phyloP scores from a whole-genome alignment of 2,888 invertebrate species.

The Chironomus riparius region DNA sequence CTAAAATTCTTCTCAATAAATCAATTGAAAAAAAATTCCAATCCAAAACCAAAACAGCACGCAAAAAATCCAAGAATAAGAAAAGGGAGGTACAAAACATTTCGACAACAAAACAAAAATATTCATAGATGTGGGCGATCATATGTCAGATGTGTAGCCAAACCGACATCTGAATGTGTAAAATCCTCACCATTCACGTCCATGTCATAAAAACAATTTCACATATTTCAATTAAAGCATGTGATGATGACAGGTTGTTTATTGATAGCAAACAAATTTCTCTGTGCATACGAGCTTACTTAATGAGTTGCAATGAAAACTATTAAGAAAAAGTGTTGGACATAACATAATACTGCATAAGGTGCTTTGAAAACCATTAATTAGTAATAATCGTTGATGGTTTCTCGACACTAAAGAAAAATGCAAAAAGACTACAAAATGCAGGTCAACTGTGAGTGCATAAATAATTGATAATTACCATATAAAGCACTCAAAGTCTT shows the following conservation, averaged over 20 bases:
- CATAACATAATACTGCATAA: background rate
- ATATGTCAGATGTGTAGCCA: background rate
- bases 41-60: too few species aligned
- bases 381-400: background rate
- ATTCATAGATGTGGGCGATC: background rate
- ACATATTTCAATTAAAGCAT: too few species aligned
- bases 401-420: background rate
- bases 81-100: background rate
- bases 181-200: background rate
- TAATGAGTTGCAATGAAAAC: too few species aligned
- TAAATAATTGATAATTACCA: constrained; percentile 8
- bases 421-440: background rate
- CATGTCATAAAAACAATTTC: too few species aligned
- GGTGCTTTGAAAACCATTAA: constrained; percentile 7
- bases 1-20: too few species aligned
- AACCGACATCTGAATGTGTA: background rate
- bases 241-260: background rate
- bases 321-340: too few species aligned
- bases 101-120: background rate
- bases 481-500: background rate
- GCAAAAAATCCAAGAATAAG: too few species aligned
- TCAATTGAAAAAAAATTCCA: too few species aligned
- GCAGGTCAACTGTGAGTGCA: background rate
- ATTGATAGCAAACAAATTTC: background rate
- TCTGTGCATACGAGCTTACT: too few species aligned